Evolutionary conservation across 2,888 invertebrate genomes (phyloP).

Genomic region (Ophion slaviceki): DNA sequence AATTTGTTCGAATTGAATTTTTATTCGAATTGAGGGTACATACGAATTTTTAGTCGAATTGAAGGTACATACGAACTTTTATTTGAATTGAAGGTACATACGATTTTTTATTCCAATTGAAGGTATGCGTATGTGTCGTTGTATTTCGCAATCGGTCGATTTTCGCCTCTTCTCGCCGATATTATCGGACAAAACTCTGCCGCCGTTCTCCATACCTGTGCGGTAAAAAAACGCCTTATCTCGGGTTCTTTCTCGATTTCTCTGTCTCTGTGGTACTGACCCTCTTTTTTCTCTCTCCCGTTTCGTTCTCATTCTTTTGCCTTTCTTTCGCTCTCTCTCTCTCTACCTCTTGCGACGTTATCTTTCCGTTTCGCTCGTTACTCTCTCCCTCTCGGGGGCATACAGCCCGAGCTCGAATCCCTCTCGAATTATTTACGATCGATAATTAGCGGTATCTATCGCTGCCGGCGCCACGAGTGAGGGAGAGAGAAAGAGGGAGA

Average conservation of each 20-base stretch:
- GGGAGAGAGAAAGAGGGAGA: neutral
- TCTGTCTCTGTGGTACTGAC: neutral
- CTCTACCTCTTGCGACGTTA: slow-evolving; percentile 29
- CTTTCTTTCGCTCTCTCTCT: neutral
- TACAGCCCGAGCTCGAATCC: slow-evolving; percentile 67
- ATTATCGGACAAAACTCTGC: slow-evolving; percentile 52
- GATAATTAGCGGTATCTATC: slow-evolving; percentile 84
- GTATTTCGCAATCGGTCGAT: slow-evolving; percentile 5
- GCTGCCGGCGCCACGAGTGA: slow-evolving; percentile 81
- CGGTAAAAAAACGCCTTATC: slow-evolving; percentile 2
- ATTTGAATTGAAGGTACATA: slow-evolving; percentile 10
- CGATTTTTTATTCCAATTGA: slow-evolving; percentile 22
- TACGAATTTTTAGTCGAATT: too few species aligned
- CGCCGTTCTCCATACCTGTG: slow-evolving; percentile 26
- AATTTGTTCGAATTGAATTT: too few species aligned
- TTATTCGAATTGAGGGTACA: too few species aligned
- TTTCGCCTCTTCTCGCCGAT: slow-evolving; percentile 40
- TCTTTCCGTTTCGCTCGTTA: slow-evolving; percentile 40
- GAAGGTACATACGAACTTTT: too few species aligned
- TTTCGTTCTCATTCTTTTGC: neutral
- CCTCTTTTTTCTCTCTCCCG: slow-evolving; percentile 15
- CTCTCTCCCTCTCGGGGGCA: slow-evolving; percentile 39
- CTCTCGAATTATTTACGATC: slow-evolving; percentile 82
- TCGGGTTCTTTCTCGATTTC: slow-evolving; percentile 12
- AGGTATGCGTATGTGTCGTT: slow-evolving; percentile 8